phyloP scores from a whole-genome alignment of 2,888 invertebrate genomes.

The Polymixis flavicincta region DNA sequence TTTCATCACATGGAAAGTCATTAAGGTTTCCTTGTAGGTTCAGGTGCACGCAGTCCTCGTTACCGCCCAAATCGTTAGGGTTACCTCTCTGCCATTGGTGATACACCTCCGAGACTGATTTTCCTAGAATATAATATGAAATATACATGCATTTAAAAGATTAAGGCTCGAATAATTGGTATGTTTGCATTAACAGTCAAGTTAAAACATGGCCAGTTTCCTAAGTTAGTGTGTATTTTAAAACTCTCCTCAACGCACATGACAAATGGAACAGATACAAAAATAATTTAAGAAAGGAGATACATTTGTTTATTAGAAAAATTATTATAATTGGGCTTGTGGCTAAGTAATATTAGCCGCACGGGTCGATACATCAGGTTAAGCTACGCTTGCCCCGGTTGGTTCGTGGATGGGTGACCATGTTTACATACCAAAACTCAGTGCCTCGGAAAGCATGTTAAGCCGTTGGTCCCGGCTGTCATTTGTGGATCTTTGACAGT shows the following conservation, averaged over 20 bases:
- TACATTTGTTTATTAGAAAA: background rate
- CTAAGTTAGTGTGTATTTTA: no score
- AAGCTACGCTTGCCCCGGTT: no score
- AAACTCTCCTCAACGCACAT: background rate
- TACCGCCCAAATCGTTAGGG: slow-evolving; percentile 68
- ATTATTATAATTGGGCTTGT: background rate
- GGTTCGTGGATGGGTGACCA: no score
- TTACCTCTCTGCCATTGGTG: background rate
- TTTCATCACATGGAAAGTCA: slow-evolving; percentile 73
- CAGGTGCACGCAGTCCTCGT: slow-evolving; percentile 75
- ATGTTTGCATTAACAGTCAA: no score
- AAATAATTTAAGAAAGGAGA: background rate
- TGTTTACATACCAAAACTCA: no score
- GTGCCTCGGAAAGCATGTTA: no score
- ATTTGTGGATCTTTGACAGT: no score
- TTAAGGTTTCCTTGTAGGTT: slow-evolving; percentile 68
- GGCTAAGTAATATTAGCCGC: no score
- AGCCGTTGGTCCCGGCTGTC: no score
- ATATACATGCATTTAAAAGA: background rate
- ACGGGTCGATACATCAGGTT: no score
- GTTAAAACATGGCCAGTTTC: background rate
- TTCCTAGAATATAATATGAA: slow-evolving; percentile 21
- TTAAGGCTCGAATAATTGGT: background rate
- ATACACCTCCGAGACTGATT: slow-evolving; percentile 6
- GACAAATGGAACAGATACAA: background rate